Conservation (phyloP, 1,140 invertebrate species). For the Pseudomyrmex dendroicus region DNA sequence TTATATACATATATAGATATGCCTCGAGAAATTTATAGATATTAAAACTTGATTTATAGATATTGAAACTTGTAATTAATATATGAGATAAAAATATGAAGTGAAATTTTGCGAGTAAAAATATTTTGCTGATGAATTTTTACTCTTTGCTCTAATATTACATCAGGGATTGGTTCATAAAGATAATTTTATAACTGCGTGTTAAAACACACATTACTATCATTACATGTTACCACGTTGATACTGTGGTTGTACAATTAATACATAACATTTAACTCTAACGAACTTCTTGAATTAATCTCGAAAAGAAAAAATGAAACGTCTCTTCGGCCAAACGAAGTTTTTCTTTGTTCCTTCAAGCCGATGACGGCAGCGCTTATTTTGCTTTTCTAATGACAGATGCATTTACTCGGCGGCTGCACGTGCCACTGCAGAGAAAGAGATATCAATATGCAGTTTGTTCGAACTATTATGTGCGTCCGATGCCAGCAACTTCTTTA, state of each 20-base stretch:
- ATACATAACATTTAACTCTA: neutral
- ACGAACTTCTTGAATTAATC: neutral
- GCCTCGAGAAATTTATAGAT: neutral
- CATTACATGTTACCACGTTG: neutral
- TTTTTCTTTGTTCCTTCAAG: neutral
- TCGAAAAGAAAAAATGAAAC: neutral
- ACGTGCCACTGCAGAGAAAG: conserved; percentile 34
- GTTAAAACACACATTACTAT: neutral
- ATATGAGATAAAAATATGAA: neutral
- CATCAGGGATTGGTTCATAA: neutral
- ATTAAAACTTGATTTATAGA: neutral
- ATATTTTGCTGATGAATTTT: neutral
- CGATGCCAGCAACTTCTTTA: conserved; percentile 48
- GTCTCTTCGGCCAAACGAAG: conserved; percentile 28
- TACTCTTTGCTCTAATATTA: neutral
- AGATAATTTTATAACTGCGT: neutral
- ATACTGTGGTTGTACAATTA: neutral
- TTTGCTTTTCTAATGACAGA: conserved; percentile 50
- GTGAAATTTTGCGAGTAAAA: neutral
- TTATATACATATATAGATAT: neutral
- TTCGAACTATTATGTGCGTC: conserved; percentile 27
- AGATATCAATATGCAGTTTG: conserved; percentile 49
- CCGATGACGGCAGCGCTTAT: conserved; percentile 46
- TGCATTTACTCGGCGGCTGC: conserved; percentile 42
- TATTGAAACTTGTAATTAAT: too few species aligned